Evolutionary conservation across 2,888 invertebrate species (phyloP).

Genomic region (Drosophila neonasuta): DNA sequence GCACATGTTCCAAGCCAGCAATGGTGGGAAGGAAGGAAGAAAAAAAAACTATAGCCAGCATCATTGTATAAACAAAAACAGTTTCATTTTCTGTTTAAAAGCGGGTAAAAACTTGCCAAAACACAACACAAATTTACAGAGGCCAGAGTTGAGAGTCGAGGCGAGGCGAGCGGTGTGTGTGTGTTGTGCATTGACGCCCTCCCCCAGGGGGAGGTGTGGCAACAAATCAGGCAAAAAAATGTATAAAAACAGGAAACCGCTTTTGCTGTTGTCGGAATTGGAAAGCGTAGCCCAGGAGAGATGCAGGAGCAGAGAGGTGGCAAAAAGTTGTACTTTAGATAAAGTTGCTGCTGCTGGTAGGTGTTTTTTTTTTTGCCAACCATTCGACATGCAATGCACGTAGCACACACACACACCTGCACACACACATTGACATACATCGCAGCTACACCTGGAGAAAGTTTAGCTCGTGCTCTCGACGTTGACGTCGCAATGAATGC

Average conservation of each 20-base stretch:
- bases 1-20: conserved; percentile 40
- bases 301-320: conserved; percentile 8
- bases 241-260: conserved; percentile 44
- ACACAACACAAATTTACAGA: conserved; percentile 50
- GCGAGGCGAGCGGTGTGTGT: conserved; percentile 9
- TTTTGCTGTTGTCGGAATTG: conserved; percentile 30
- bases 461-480: conserved; percentile 41
- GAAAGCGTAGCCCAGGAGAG: neutral
- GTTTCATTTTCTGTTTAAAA: conserved; percentile 72
- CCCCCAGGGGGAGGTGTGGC: conserved; percentile 18
- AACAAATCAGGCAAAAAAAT: conserved; percentile 52
- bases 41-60: conserved; percentile 31
- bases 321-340: conserved; percentile 67
- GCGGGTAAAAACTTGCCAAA: conserved; percentile 63
- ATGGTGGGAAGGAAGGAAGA: too few species aligned
- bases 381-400: conserved; percentile 74
- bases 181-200: conserved; percentile 9
- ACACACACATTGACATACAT: conserved; percentile 15
- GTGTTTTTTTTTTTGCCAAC: conserved; percentile 63
- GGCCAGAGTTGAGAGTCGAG: conserved; percentile 1
- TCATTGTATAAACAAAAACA: conserved; percentile 52
- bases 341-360: conserved; percentile 67
- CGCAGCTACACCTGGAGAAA: conserved; percentile 39
- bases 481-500: conserved; percentile 8
- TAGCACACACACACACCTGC: conserved; percentile 39